A percentile compares a stretch with the other conserved stretches of the same genome.
phyloP scores from a whole-genome alignment of 2,888 invertebrate genomes.

The Athetis lepigone region DNA sequence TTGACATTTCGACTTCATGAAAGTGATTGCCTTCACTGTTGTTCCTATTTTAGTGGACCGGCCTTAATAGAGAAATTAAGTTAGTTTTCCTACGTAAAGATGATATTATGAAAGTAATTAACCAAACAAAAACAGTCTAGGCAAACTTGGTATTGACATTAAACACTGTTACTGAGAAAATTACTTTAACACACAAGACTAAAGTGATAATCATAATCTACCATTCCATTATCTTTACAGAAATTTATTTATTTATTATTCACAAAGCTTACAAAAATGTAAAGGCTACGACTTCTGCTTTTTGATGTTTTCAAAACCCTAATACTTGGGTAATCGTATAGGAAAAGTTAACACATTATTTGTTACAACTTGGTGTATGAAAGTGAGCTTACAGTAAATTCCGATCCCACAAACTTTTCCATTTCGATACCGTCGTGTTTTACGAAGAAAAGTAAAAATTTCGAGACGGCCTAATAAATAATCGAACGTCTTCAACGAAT shows the following conservation, averaged over 20 bases:
- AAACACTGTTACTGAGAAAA: neutral
- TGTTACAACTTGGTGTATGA: conserved; percentile 17
- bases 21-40: conserved; percentile 3
- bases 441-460: conserved; percentile 5
- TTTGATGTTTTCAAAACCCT: neutral
- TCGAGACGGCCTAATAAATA: neutral
- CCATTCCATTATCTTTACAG: too few species aligned
- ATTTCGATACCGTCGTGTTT: conserved; percentile 21
- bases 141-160: neutral
- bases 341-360: conserved; percentile 20
- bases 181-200: neutral
- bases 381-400: conserved; percentile 12
- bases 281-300: neutral
- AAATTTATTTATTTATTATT: neutral
- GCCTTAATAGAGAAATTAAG: too few species aligned
- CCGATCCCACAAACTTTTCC: conserved; percentile 26
- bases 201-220: neutral
- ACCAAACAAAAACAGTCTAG: neutral
- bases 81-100: neutral
- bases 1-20: neutral
- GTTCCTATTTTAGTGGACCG: neutral
- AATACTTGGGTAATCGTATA: conserved; percentile 22
- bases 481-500: neutral
- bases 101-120: neutral
- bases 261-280: neutral